Evolutionary conservation across 2,888 invertebrate genomes (phyloP).

Genomic region (Ochropacha duplaris): DNA sequence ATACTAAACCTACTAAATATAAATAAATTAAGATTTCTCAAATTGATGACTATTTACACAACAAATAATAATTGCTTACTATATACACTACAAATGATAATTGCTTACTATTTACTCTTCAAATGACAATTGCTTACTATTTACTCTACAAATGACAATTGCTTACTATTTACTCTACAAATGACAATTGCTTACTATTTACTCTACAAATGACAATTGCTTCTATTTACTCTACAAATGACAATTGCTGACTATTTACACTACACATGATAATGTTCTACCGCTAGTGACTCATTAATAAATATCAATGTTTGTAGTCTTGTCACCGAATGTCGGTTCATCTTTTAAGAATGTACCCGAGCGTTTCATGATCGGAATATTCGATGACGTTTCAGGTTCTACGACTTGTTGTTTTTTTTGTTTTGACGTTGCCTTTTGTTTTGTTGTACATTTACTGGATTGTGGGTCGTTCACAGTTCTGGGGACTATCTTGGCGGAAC

Average conservation of each 20-base stretch:
- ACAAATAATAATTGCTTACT: neutral
- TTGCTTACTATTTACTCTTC: no score
- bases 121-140: neutral
- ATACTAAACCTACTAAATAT: no score
- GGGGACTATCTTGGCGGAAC: constrained; percentile 80
- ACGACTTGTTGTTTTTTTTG: constrained; percentile 6
- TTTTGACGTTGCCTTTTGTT: constrained; percentile 9
- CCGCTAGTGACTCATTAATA: constrained; percentile 28
- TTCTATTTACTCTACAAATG: neutral
- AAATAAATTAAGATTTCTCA: no score
- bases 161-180: no score
- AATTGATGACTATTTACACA: no score
- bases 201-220: neutral
- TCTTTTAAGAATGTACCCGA: constrained; percentile 90
- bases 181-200: neutral
- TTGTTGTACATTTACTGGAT: constrained; percentile 17
- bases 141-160: neutral
- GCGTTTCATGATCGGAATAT: constrained; percentile 75
- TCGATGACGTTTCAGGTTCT: constrained; percentile 14
- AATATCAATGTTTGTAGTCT: constrained; percentile 45
- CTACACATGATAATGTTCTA: neutral
- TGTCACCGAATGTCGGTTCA: constrained; percentile 84
- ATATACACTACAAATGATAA: neutral
- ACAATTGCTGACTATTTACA: neutral
- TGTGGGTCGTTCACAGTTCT: constrained; percentile 50